Conservation (phyloP, 1,140 invertebrate species). For the Macrobrachium rosenbergii region DNA sequence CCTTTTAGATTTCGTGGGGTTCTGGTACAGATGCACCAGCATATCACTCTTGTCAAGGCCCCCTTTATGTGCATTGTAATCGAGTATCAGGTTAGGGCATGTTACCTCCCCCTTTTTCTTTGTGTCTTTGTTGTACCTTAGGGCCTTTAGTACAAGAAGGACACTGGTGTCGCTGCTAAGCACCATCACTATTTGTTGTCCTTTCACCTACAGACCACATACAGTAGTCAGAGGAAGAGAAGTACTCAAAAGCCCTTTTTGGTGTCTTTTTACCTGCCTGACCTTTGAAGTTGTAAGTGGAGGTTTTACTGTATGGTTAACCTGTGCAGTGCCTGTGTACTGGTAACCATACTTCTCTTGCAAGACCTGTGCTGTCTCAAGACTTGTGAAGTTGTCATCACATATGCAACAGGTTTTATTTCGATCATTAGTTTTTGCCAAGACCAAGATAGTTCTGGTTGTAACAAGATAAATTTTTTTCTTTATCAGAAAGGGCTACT, state of each 20-base stretch:
- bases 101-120: conserved; percentile 42
- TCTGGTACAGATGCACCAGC: conserved; percentile 43
- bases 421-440: no score
- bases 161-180: conserved; percentile 26
- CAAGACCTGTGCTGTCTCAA: neutral
- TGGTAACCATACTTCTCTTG: neutral
- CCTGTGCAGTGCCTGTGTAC: conserved; percentile 31
- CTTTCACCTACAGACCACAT: conserved; percentile 32
- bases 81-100: conserved; percentile 40
- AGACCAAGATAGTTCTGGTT: no score
- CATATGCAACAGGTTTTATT: no score
- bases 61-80: conserved; percentile 37
- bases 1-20: conserved; percentile 30
- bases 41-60: conserved; percentile 48
- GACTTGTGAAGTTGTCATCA: conserved; percentile 22
- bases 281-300: neutral
- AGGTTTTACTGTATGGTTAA: neutral
- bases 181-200: conserved; percentile 41
- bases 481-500: no score
- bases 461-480: no score
- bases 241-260: neutral
- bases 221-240: conserved; percentile 25
- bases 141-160: neutral
- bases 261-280: neutral
- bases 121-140: conserved; percentile 22